phyloP scores from a whole-genome alignment of 2,888 invertebrate genomes.

The Strigamia crassipes region DNA sequence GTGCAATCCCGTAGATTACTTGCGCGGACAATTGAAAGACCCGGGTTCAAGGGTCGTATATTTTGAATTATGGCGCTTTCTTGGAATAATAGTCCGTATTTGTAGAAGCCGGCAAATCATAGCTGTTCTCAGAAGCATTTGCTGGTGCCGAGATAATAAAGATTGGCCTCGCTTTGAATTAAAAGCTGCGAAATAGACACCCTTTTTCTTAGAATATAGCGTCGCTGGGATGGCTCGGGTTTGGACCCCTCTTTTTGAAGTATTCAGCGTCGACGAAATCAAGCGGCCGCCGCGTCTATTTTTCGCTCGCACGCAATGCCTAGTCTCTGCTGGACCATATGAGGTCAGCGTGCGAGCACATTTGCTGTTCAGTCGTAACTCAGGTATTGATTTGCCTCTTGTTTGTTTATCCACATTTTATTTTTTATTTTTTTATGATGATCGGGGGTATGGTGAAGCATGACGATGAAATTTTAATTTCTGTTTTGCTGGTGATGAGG shows the following conservation, averaged over 20 bases:
- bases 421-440: background rate
- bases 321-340: background rate
- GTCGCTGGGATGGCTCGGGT: background rate
- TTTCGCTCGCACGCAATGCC: background rate
- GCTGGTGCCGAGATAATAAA: background rate
- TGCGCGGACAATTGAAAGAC: conserved; percentile 1
- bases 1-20: background rate
- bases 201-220: background rate
- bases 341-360: conserved; percentile 29
- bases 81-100: conserved; percentile 39
- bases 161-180: conserved; percentile 36
- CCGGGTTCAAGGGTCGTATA: background rate
- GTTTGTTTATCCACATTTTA: conserved; percentile 32
- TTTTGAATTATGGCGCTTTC: conserved; percentile 43
- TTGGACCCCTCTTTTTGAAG: background rate
- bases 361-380: conserved; percentile 31
- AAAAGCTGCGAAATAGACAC: conserved; percentile 6
- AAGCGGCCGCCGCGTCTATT: background rate
- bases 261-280: background rate
- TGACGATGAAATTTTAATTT: conserved; percentile 14
- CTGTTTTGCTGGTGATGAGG: background rate
- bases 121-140: conserved; percentile 36
- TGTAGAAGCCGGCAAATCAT: conserved; percentile 32
- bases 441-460: background rate
- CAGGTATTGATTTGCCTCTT: conserved; percentile 30